Conservation (phyloP, 2,113 vertebrate species). For the Prunella himalayana region DNA sequence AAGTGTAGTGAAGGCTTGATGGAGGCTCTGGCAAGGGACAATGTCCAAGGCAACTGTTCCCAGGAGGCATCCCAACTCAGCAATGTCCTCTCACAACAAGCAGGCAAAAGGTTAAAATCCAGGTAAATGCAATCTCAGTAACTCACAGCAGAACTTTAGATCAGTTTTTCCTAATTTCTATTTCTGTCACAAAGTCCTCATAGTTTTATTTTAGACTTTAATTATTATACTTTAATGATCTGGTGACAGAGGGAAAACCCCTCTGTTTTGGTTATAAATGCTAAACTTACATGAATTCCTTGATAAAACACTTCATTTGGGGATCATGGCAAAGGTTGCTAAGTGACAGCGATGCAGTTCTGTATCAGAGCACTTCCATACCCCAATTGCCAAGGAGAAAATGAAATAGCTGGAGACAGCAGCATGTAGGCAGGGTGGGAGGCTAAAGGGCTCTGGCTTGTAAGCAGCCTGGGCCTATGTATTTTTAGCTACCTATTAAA, state of each 20-base stretch:
- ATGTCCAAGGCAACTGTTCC: not conserved
- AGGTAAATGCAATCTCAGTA: not conserved
- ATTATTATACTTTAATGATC: not conserved
- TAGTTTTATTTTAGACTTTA: not conserved
- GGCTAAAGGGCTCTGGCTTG: not conserved
- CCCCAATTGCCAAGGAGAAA: not conserved
- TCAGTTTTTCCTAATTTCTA: not conserved
- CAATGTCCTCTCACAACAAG: not conserved
- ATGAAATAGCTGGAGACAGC: not conserved
- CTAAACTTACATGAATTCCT: not conserved
- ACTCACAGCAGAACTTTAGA: not conserved
- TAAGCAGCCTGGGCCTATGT: not conserved
- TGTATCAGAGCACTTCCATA: not conserved
- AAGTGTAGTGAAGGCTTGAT: not conserved
- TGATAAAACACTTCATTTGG: not conserved
- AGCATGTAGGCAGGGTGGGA: not conserved
- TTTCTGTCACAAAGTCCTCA: not conserved
- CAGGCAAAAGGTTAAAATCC: not conserved
- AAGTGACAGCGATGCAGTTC: not conserved
- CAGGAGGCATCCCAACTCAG: not conserved
- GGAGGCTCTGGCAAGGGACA: not conserved
- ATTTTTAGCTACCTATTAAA: not conserved
- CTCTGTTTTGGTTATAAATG: conserved; percentile 19
- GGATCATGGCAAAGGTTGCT: not conserved
- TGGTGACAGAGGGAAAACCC: not conserved